Evolutionary conservation across 2,797 vertebrate species (phyloP).

Genomic region (Gila robusta): DNA sequence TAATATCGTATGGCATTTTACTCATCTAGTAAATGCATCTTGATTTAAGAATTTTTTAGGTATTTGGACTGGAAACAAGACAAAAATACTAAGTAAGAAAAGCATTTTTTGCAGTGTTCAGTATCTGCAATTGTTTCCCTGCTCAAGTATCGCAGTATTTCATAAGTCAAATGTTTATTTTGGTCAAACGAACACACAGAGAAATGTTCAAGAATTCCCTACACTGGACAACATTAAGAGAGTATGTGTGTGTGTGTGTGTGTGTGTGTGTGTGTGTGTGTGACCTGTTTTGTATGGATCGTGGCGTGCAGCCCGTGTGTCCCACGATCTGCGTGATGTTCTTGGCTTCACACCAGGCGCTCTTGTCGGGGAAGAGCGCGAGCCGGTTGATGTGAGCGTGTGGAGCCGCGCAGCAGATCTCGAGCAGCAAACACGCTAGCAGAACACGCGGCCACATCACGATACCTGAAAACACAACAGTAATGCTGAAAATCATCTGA

Average conservation of each 20-base stretch:
- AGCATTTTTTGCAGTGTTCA: no score
- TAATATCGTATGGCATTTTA: no score
- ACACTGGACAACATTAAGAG: background rate
- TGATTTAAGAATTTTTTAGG: no score
- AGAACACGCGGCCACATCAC: conserved; percentile 81
- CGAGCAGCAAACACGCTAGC: conserved; percentile 81
- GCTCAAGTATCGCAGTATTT: background rate
- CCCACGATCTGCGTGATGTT: conserved; percentile 99
- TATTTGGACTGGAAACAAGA: no score
- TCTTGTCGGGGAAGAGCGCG: conserved; percentile 98
- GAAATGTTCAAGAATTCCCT: background rate
- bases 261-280: conserved; percentile 56
- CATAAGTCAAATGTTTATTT: background rate
- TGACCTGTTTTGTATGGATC: conserved; percentile 99
- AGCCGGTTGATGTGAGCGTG: conserved; percentile 96
- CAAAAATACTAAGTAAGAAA: no score
- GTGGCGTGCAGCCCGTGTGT: conserved; percentile 95
- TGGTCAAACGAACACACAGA: background rate
- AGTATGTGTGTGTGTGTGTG: conserved; percentile 21
- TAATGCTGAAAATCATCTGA: background rate
- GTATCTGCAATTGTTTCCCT: background rate
- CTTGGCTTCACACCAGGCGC: conserved; percentile 98
- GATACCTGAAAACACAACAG: conserved; percentile 38
- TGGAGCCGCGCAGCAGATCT: conserved; percentile 84
- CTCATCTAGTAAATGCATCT: no score